A percentile compares a stretch with the other conserved stretches of the same genome.
Conservation (phyloP, 2,888 invertebrate species). For the Parapristionchus giblindavisi region DNA sequence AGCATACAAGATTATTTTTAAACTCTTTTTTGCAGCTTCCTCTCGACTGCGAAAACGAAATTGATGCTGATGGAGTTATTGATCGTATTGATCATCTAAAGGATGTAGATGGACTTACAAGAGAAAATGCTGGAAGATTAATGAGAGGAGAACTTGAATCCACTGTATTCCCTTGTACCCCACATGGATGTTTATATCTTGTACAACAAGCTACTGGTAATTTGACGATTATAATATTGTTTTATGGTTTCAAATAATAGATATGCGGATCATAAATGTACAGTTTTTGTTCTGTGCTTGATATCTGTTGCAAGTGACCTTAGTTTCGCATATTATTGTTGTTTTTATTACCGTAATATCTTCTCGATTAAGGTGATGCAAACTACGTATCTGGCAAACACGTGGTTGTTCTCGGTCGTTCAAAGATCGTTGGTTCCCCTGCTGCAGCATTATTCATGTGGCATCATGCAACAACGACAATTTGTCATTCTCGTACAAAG, state of each 20-base stretch:
- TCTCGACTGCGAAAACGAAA: constrained; percentile 82
- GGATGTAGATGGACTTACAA: constrained; percentile 69
- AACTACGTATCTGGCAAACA: constrained; percentile 70
- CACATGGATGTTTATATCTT: constrained; percentile 90
- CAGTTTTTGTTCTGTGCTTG: too few species aligned
- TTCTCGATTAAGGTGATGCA: too few species aligned
- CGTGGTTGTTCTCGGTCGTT: constrained; percentile 93
- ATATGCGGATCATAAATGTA: too few species aligned
- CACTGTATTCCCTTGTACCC: constrained; percentile 92
- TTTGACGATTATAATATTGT: too few species aligned
- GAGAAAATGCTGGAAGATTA: constrained; percentile 90
- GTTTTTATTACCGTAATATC: too few species aligned
- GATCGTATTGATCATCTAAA: constrained; percentile 78
- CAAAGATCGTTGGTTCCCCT: constrained; percentile 94
- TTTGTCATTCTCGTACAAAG: constrained; percentile 90
- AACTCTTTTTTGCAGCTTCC: constrained; percentile 79
- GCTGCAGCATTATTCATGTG: constrained; percentile 91
- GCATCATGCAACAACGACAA: constrained; percentile 95
- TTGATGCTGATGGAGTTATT: constrained; percentile 83
- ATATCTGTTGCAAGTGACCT: too few species aligned
- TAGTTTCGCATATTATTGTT: too few species aligned
- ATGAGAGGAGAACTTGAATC: constrained; percentile 84
- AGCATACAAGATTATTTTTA: too few species aligned
- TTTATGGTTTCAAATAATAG: too few species aligned
- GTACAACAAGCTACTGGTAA: constrained; percentile 77